Percentiles rank a stretch among this genome's conserved stretches.
These are phyloP conservation scores for Aythya baeri DNA, from an alignment of 2,113 vertebrate species.

Conservation along the genomic window DNA sequence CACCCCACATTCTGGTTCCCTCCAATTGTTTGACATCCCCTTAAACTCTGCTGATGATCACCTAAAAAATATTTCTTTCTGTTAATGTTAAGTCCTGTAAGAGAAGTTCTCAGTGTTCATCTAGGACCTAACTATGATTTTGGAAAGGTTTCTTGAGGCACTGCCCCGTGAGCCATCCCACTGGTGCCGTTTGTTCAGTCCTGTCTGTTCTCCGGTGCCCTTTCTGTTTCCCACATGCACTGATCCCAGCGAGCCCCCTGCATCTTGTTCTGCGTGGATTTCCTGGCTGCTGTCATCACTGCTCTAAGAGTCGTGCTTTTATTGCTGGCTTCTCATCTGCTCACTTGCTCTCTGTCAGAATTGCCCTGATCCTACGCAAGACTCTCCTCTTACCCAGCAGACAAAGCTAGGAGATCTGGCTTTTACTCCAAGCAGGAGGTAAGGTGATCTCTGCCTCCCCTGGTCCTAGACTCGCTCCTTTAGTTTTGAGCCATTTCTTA, in stretches of 20 bases:
- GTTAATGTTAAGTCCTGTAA: rapidly evolving
- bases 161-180: not conserved
- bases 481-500: not conserved
- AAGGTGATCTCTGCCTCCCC: not conserved
- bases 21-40: not conserved
- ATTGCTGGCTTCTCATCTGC: not conserved
- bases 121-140: not conserved
- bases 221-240: rapidly evolving
- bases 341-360: not conserved
- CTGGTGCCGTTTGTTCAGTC: not conserved
- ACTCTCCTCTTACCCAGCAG: not conserved
- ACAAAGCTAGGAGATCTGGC: not conserved
- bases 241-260: too few species aligned
- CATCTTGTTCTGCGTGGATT: rapidly evolving
- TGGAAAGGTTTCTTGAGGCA: not conserved
- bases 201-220: not conserved
- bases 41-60: not conserved
- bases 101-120: not conserved
- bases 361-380: not conserved
- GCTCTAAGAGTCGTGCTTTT: not conserved
- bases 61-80: not conserved
- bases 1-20: not conserved
- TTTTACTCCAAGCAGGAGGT: not conserved
- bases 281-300: not conserved
- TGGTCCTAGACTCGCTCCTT: not conserved